These are phyloP conservation scores for Muricea muricata DNA, from an alignment of 92 coral and sea anemone species.

Conservation along the genomic window DNA sequence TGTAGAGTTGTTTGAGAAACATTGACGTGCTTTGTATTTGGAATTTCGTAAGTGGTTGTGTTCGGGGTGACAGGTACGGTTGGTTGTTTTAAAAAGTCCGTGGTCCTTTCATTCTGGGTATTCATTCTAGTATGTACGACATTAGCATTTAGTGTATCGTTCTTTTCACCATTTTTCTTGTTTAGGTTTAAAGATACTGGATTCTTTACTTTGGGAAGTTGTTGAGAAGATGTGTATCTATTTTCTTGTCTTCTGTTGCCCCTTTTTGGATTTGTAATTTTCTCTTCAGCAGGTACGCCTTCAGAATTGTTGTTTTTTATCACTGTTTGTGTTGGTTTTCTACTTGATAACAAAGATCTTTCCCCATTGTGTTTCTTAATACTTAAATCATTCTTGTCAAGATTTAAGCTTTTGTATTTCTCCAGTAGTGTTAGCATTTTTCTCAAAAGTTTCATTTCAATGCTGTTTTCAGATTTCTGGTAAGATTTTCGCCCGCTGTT, in stretches of 20 bases:
- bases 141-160: too few species aligned
- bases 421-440: conserved; percentile 27
- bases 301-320: too few species aligned
- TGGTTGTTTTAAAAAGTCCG: not conserved
- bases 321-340: not conserved
- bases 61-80: not conserved
- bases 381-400: conserved; percentile 8
- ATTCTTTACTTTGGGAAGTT: too few species aligned
- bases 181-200: too few species aligned
- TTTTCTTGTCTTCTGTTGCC: not conserved
- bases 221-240: conserved; percentile 6
- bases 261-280: too few species aligned
- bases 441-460: conserved; percentile 40
- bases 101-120: not conserved
- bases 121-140: conserved; percentile 2
- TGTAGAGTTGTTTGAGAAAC: not conserved
- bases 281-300: too few species aligned
- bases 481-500: not conserved
- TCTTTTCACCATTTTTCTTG: not conserved
- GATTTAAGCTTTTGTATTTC: conserved; percentile 26
- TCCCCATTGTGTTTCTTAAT: not conserved
- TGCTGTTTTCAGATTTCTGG: not conserved
- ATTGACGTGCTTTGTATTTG: not conserved
- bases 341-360: not conserved
- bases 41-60: not conserved